Percentiles rank a stretch among this genome's conserved stretches.
phyloP scores from a whole-genome alignment of 2,113 vertebrate species.

The Zosterops japonicus region DNA sequence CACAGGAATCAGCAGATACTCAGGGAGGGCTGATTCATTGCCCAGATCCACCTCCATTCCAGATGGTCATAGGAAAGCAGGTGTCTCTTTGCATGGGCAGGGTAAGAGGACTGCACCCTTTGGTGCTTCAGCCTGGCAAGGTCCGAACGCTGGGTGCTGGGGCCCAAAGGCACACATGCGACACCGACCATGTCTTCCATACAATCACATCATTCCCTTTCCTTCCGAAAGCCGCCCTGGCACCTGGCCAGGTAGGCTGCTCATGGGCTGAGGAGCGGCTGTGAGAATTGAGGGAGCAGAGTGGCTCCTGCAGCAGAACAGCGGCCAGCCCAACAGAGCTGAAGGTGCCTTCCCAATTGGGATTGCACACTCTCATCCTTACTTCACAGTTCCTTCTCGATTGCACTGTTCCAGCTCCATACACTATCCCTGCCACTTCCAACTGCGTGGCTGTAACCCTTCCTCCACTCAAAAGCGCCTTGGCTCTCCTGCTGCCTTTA shows the following conservation, averaged over 20 bases:
- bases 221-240: neutral
- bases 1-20: neutral
- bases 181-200: neutral
- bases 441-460: rapidly evolving
- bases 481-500: neutral
- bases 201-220: neutral
- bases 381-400: neutral
- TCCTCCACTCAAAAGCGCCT: rapidly evolving
- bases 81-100: neutral
- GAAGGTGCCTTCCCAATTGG: rapidly evolving
- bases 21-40: neutral
- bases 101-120: neutral
- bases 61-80: neutral
- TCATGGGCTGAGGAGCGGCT: neutral
- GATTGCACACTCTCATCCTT: neutral
- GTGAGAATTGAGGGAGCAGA: neutral
- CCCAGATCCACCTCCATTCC: neutral
- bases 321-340: neutral
- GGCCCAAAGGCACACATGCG: neutral
- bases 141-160: rapidly evolving
- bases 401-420: neutral
- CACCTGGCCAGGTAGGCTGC: neutral
- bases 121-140: neutral
- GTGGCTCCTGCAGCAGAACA: neutral
- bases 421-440: neutral